These are phyloP conservation scores for Oreotrochilus melanogaster DNA, from an alignment of 2,113 vertebrate species.

Conservation along the genomic window DNA sequence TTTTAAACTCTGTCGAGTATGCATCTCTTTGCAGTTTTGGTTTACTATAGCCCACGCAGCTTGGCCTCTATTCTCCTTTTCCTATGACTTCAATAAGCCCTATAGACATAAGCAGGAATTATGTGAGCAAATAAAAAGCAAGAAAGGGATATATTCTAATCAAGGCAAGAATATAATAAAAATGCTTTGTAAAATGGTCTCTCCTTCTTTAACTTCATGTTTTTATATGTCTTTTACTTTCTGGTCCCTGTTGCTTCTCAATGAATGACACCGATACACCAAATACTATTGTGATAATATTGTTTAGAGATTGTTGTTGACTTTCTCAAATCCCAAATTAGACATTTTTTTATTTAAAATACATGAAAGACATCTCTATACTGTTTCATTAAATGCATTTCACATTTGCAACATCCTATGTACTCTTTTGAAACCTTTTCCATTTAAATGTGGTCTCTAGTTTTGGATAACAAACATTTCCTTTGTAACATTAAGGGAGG, in stretches of 20 bases:
- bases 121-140: background rate
- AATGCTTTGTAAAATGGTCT: background rate
- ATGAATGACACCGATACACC: background rate
- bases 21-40: slow-evolving; percentile 30
- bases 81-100: background rate
- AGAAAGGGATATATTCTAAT: background rate
- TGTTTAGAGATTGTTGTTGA: background rate
- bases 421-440: slow-evolving; percentile 39
- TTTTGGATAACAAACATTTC: slow-evolving; percentile 53
- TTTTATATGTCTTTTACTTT: slow-evolving; percentile 12
- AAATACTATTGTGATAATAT: slow-evolving; percentile 31
- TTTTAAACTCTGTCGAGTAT: slow-evolving; percentile 27
- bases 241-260: slow-evolving; percentile 16
- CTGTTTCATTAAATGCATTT: slow-evolving; percentile 55
- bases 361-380: slow-evolving; percentile 49
- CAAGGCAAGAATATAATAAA: background rate
- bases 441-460: background rate
- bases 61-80: slow-evolving; percentile 35
- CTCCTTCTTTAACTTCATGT: background rate
- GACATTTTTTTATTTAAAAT: slow-evolving; percentile 71
- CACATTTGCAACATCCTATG: slow-evolving; percentile 49
- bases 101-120: background rate
- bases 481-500: slow-evolving; percentile 48
- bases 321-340: slow-evolving; percentile 53
- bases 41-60: background rate